phyloP scores from a whole-genome alignment of 1,140 invertebrate species.

The Platyscapa corneri region DNA sequence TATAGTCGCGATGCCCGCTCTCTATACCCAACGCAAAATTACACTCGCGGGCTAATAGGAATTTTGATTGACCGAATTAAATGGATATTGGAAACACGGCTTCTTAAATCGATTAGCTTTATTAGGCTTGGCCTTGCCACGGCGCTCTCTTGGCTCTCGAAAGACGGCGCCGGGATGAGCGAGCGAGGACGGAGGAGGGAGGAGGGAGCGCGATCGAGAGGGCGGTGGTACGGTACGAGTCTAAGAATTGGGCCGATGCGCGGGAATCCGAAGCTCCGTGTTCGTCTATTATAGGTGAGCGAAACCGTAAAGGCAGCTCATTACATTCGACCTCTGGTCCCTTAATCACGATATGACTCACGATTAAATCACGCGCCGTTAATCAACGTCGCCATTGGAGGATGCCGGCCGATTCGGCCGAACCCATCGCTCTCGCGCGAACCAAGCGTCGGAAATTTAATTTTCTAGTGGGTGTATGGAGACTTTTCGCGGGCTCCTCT shows the following conservation, averaged over 20 bases:
- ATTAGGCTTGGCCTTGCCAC: constrained; percentile 59
- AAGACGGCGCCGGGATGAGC: constrained; percentile 2
- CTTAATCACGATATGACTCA: constrained; percentile 14
- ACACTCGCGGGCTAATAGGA: constrained; percentile 71
- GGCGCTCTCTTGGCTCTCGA: too few species aligned
- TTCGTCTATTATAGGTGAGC: constrained; percentile 60
- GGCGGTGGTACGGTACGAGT: background rate
- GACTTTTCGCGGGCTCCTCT: too few species aligned
- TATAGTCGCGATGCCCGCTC: constrained; percentile 58
- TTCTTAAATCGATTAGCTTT: constrained; percentile 69
- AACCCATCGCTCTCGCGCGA: background rate
- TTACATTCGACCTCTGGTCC: constrained; percentile 35
- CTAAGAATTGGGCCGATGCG: background rate
- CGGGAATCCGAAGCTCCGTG: constrained; percentile 57
- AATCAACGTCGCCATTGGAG: background rate
- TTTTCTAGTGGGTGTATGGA: background rate
- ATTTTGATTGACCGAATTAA: constrained; percentile 76
- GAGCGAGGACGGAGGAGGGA: background rate
- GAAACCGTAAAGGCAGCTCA: constrained; percentile 30
- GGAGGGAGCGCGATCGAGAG: constrained; percentile 14
- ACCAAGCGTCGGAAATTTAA: background rate
- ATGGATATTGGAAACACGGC: constrained; percentile 70
- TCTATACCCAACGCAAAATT: constrained; percentile 67
- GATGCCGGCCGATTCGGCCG: background rate
- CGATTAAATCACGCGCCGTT: constrained; percentile 31